Conservation (phyloP, 53 echinoderm and acorn worm species). For the Arbacia lixula region DNA sequence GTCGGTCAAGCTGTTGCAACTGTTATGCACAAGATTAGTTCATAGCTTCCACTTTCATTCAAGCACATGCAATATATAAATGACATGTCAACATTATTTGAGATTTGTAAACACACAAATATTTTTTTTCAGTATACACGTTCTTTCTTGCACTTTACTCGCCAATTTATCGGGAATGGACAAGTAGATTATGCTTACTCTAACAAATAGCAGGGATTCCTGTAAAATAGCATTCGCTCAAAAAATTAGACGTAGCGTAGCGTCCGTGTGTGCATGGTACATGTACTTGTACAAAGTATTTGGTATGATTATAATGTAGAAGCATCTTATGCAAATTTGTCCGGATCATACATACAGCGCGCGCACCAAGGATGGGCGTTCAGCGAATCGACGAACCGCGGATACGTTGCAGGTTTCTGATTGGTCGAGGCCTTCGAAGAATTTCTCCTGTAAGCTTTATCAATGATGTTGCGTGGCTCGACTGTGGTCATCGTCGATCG, state of each 20-base stretch:
- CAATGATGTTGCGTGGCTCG: background rate
- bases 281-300: background rate
- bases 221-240: background rate
- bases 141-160: too few relatives aligned
- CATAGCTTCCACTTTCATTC: too few relatives aligned
- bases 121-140: too few relatives aligned
- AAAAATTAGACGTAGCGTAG: background rate
- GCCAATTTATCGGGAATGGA: too few relatives aligned
- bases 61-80: too few relatives aligned
- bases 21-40: too few relatives aligned
- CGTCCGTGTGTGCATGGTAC: background rate
- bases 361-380: background rate
- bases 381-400: background rate
- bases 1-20: too few relatives aligned
- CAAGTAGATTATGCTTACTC: background rate
- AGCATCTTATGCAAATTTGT: slow-evolving; percentile 38
- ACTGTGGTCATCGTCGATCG: slow-evolving; percentile 4
- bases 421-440: slow-evolving; percentile 6
- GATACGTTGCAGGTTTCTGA: slow-evolving; percentile 6
- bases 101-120: too few relatives aligned
- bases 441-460: slow-evolving; percentile 23
- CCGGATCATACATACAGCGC: background rate
- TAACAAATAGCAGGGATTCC: background rate
- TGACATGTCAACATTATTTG: too few relatives aligned
- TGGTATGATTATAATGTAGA: slow-evolving; percentile 3